Evolutionary conservation across 2,888 invertebrate genomes (phyloP).

Genomic region (Stenoptilia bipunctidactyla): DNA sequence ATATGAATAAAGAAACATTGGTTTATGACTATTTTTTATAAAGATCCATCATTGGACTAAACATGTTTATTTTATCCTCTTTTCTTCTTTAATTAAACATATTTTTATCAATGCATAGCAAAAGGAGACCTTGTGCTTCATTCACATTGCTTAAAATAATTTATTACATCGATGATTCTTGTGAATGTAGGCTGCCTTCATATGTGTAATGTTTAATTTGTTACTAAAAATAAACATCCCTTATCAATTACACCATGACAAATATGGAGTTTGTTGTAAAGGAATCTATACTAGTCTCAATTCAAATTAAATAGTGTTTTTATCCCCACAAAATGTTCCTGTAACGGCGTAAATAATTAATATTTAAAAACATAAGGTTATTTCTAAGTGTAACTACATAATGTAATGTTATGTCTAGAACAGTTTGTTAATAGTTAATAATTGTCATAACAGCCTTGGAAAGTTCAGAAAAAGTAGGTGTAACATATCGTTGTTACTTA

Average conservation of each 20-base stretch:
- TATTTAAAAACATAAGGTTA: conserved; percentile 31
- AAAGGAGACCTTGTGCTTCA: conserved; percentile 47
- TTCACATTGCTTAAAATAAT: conserved; percentile 51
- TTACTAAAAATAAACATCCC: conserved; percentile 22
- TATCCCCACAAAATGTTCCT: conserved; percentile 58
- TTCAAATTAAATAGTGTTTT: conserved; percentile 59
- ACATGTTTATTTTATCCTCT: too few species aligned
- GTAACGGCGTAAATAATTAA: conserved; percentile 55
- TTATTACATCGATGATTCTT: conserved; percentile 55
- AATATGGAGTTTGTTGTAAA: conserved; percentile 28
- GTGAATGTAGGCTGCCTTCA: conserved; percentile 54
- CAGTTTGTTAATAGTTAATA: too few species aligned
- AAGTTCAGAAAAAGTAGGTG: background rate
- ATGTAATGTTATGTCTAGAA: background rate
- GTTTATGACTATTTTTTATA: too few species aligned
- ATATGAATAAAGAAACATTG: too few species aligned
- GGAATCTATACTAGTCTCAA: conserved; percentile 60
- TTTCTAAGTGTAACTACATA: conserved; percentile 29
- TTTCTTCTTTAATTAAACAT: too few species aligned
- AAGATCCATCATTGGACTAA: too few species aligned
- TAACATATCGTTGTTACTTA: background rate
- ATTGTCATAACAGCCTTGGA: background rate
- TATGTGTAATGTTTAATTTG: conserved; percentile 31
- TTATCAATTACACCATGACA: conserved; percentile 28
- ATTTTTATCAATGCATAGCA: conserved; percentile 40